Base-by-base conservation (phyloP, 2,888 invertebrate genomes). In the Lagria hirta region DNA sequence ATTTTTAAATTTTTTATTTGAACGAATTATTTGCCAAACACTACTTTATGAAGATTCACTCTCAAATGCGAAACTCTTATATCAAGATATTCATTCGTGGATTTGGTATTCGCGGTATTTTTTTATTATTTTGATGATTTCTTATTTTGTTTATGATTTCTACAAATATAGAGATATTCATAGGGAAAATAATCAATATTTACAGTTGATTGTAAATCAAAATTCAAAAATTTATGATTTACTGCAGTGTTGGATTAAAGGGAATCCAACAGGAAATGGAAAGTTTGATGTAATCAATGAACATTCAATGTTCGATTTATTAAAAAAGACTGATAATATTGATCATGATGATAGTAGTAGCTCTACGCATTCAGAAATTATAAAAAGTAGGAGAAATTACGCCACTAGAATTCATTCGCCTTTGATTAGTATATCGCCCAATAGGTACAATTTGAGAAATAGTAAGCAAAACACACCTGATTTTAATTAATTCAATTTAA, bases 1-100 rank as follows among this genome's bases (percentile, higher is more conserved):
- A 49, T 73, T 76, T 29, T 17, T 73, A 3, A 78, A 77, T 60
- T 65, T 78, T 20, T 47, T 74, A 1, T 14, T 72, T 4, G 82
- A 83, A 64, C 64, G 78, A 53, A 61, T 70, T 10, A 57, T 69
- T 41, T 66, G 64, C 35, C 45, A 48, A 37, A 16, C 45, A 36
- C 57, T 58, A 13, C 50, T 52, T 24, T 43, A 51, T 17, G 47
- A 42, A 15, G 38, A 42, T 20, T 37, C 56, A 12, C 36, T 52
- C 12, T 33, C 47, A 14, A 52, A 67, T 48, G 55, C 64, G n/a
- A 44, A 57, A 10, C 43, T 45, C 33, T 29, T 66, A 4, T 66
- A 75, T 66, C 66, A 65, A 16, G 56, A 64, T 29, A 56, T 77
- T 16, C 69, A 74, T 43, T 52, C 55, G 43, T 70, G 70, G 48